A percentile compares a stretch with the other conserved stretches of the same genome.
Conservation (phyloP, 1,140 invertebrate species). For the Mylabris phalerata region DNA sequence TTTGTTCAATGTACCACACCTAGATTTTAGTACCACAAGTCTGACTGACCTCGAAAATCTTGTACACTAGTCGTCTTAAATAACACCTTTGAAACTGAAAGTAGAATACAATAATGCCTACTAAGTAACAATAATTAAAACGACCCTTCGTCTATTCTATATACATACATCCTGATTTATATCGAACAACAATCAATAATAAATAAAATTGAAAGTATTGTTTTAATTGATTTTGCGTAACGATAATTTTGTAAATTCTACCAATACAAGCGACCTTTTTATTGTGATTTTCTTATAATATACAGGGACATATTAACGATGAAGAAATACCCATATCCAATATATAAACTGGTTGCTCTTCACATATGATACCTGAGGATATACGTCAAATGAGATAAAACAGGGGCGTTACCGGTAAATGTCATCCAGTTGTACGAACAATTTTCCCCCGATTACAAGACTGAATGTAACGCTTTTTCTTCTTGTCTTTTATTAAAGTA, state of each 20-base stretch:
- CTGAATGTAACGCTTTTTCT: too few species aligned
- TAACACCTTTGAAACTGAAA: slow-evolving; percentile 11
- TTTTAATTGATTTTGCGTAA: too few species aligned
- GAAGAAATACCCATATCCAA: slow-evolving; percentile 11
- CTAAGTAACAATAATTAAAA: too few species aligned
- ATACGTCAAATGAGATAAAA: slow-evolving; percentile 3
- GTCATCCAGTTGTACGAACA: slow-evolving; percentile 10
- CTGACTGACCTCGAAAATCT: slow-evolving; percentile 11
- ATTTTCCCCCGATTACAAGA: background rate
- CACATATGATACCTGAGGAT: slow-evolving; percentile 12
- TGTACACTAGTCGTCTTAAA: slow-evolving; percentile 8
- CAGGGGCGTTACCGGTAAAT: slow-evolving; percentile 14
- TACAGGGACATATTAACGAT: background rate
- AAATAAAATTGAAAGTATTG: background rate
- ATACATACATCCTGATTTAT: background rate
- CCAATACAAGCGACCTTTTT: slow-evolving; percentile 7
- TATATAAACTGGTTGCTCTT: slow-evolving; percentile 8
- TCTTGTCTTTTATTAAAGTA: too few species aligned
- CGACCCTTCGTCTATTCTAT: too few species aligned
- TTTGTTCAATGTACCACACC: slow-evolving; percentile 12
- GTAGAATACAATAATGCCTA: background rate
- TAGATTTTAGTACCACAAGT: slow-evolving; percentile 15
- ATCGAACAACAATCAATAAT: slow-evolving; percentile 3
- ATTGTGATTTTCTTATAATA: too few species aligned
- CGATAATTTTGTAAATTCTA: too few species aligned